A percentile compares a stretch with the other conserved stretches of the same genome.
Conservation (phyloP, 2,797 vertebrate species). For the Mormyrops attenuatus region DNA sequence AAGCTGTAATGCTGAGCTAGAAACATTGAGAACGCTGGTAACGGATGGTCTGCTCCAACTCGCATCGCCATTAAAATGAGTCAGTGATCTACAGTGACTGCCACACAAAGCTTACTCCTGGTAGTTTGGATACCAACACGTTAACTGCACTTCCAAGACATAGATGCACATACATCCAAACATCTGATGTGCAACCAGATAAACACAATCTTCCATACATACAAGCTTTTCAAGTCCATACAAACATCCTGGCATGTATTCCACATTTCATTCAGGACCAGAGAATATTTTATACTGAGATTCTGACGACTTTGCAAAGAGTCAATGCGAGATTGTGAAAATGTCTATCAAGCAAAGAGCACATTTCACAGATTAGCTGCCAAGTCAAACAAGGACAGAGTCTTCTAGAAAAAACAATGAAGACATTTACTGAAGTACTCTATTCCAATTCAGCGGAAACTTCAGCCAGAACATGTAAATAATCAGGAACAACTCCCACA, state of each 20-base stretch:
- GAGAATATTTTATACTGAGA: background rate
- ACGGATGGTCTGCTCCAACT: background rate
- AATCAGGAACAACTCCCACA: background rate
- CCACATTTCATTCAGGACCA: background rate
- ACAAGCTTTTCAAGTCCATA: background rate
- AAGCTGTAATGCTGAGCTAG: background rate
- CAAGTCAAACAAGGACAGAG: background rate
- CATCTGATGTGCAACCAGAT: background rate
- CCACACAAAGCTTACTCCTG: background rate
- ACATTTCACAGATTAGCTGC: background rate
- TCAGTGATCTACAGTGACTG: background rate
- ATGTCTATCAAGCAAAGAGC: background rate
- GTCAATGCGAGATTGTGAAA: background rate
- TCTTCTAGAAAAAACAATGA: background rate
- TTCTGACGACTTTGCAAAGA: background rate
- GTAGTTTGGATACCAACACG: background rate
- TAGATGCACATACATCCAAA: background rate
- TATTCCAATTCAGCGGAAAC: background rate
- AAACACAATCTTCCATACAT: background rate
- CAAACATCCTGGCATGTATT: background rate
- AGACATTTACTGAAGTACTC: background rate
- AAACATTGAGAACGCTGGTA: slow-evolving; percentile 12
- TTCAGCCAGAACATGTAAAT: background rate
- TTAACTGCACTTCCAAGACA: background rate
- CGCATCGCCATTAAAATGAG: background rate